Conservation (phyloP, 23 tunicate species). For the Ascidia mentula region DNA sequence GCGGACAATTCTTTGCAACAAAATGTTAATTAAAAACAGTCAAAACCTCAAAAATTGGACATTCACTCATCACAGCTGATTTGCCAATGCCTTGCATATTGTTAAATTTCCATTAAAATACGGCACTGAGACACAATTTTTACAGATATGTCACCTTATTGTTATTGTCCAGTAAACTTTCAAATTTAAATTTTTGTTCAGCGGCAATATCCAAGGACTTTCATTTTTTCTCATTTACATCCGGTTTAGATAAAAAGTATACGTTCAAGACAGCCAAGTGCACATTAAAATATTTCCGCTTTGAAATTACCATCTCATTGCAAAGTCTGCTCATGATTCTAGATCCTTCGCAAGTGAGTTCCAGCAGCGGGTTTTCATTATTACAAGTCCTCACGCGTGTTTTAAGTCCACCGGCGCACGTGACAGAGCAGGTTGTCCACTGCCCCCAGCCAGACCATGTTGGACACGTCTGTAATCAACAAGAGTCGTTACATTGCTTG, state of each 20-base stretch:
- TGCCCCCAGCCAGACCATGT: background rate
- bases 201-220: too few relatives aligned
- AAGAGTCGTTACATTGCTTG: background rate
- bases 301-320: background rate
- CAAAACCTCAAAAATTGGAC: background rate
- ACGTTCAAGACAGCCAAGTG: too few relatives aligned
- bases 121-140: too few relatives aligned
- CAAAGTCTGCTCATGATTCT: background rate
- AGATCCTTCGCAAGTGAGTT: background rate
- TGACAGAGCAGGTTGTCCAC: background rate
- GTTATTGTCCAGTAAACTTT: too few relatives aligned
- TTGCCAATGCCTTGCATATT: too few relatives aligned
- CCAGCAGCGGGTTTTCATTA: background rate
- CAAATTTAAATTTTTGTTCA: too few relatives aligned
- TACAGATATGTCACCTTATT: too few relatives aligned
- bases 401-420: conserved; percentile 6
- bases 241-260: too few relatives aligned
- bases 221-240: too few relatives aligned
- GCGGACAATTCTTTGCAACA: conserved; percentile 39
- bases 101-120: too few relatives aligned
- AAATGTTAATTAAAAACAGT: background rate
- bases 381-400: background rate
- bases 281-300: too few relatives aligned
- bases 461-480: background rate
- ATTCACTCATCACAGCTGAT: background rate